These are phyloP conservation scores for Gallinago jamesoni DNA, from an alignment of 2,113 vertebrate genomes.

Conservation along the genomic window DNA sequence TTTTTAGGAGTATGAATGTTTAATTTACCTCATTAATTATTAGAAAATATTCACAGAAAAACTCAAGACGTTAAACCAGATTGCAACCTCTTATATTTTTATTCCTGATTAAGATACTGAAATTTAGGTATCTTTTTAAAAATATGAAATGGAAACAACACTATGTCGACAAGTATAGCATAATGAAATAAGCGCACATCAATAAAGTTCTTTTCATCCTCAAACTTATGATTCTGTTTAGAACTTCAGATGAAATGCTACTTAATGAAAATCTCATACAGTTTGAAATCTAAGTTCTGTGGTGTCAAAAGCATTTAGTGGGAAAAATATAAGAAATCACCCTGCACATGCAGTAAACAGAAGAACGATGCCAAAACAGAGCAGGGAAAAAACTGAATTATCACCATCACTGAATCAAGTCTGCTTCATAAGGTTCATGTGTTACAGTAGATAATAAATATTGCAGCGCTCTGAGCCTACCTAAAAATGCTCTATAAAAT, in stretches of 20 bases:
- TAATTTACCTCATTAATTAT: background rate
- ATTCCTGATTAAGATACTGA: background rate
- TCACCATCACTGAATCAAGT: background rate
- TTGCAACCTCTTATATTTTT: background rate
- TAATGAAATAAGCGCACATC: background rate
- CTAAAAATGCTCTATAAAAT: background rate
- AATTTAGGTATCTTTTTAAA: background rate
- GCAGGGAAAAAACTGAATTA: constrained; percentile 6
- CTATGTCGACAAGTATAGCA: background rate
- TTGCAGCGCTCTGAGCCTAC: background rate
- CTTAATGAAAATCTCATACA: background rate
- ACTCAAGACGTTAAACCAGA: background rate
- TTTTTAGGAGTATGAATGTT: background rate
- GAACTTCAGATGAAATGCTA: background rate
- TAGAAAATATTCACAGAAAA: background rate
- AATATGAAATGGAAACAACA: background rate
- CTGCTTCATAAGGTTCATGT: background rate
- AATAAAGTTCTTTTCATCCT: background rate
- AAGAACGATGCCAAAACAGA: background rate
- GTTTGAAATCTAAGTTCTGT: background rate
- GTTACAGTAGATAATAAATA: background rate
- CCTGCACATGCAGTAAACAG: background rate
- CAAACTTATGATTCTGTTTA: background rate
- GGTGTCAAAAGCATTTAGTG: background rate
- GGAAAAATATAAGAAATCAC: background rate